Evolutionary conservation across 2,888 invertebrate species (phyloP).

Genomic region (Cheilosia variabilis): DNA sequence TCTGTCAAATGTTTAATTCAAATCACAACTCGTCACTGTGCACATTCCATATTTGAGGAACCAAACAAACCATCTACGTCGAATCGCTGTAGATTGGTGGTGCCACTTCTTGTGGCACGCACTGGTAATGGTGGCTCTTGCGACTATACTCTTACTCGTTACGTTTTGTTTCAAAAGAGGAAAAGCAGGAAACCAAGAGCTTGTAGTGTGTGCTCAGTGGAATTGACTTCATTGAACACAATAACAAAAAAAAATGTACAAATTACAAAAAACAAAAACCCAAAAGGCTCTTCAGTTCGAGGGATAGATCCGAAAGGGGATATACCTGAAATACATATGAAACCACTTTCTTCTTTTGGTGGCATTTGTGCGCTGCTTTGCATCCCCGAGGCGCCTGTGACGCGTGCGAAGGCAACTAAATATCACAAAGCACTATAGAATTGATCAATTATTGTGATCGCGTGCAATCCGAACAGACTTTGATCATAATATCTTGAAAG

Average conservation of each 20-base stretch:
- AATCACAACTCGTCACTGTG: slow-evolving; percentile 32
- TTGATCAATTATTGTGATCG: slow-evolving; percentile 44
- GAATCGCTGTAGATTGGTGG: slow-evolving; percentile 12
- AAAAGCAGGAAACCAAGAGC: slow-evolving; percentile 40
- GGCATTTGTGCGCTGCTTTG: neutral
- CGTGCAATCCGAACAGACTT: slow-evolving; percentile 30
- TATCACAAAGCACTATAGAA: slow-evolving; percentile 24
- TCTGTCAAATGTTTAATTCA: slow-evolving; percentile 35
- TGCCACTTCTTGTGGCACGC: slow-evolving; percentile 23
- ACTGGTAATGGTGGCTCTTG: slow-evolving; percentile 4
- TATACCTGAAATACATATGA: neutral
- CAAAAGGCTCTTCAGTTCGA: slow-evolving; percentile 8
- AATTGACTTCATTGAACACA: slow-evolving; percentile 10
- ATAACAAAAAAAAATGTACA: slow-evolving; percentile 8
- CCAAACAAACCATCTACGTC: slow-evolving; percentile 1
- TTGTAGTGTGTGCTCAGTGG: neutral
- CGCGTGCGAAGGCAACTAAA: slow-evolving; percentile 7
- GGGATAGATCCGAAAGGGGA: neutral
- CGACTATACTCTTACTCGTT: neutral
- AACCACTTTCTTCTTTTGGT: slow-evolving; percentile 23
- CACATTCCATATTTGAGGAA: slow-evolving; percentile 43
- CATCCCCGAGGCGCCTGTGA: slow-evolving; percentile 12
- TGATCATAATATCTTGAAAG: neutral
- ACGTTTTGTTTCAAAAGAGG: slow-evolving; percentile 20
- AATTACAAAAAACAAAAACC: neutral